Evolutionary conservation across 2,113 vertebrate species (phyloP), one percentile per base, ranked within the genome.

Genomic region (Bombycilla garrulus): DNA sequence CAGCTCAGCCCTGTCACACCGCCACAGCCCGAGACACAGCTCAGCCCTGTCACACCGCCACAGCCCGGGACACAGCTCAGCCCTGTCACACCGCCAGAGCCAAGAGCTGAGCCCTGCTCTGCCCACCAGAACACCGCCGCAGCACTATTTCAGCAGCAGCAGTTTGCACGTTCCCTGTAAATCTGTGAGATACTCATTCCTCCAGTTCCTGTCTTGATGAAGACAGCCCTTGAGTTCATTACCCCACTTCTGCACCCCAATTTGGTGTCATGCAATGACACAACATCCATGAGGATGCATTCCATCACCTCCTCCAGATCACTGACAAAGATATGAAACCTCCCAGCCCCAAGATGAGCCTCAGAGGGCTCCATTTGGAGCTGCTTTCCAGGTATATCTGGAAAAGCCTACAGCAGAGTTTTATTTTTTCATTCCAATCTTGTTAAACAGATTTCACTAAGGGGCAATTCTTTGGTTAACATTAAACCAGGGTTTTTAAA

Each of bases 191-290:
- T 22, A 1, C 6, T 57, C 26, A 11, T 21, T 70, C 24, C 67
- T 54, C 23, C 45, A 56, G 9, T 4, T 56, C 14, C 28, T 33
- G 29, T 65, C 36, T 29, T 29, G 1, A 3, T 44, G 22, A 50
- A 53, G 23, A 12, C 23, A 42, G 31, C 16, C 74, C 29, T 45
- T 0, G 4, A 58, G 31, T 10, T 80, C 29, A 11, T 10, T 25
- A 19, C 25, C 40, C 33, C 38, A 38, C 38, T 38, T 38, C 12
- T 38, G 25, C 53, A 33, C 36, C 21, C 48, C 21, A 24, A 5
- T 9, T 25, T 12, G 26, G 13, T 4, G 9, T 3, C 22, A 3
- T 16, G 28, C 6, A 53, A 1, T 19, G 47, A 9, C 9, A 2
- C 2, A 4, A 22, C 13, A 51, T 13, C 31, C 26, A 36, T 3